Percentiles rank a stretch among this genome's conserved stretches.
Evolutionary conservation across 1,140 invertebrate species (phyloP).

Genomic region (Lepeophtheirus salmonis): DNA sequence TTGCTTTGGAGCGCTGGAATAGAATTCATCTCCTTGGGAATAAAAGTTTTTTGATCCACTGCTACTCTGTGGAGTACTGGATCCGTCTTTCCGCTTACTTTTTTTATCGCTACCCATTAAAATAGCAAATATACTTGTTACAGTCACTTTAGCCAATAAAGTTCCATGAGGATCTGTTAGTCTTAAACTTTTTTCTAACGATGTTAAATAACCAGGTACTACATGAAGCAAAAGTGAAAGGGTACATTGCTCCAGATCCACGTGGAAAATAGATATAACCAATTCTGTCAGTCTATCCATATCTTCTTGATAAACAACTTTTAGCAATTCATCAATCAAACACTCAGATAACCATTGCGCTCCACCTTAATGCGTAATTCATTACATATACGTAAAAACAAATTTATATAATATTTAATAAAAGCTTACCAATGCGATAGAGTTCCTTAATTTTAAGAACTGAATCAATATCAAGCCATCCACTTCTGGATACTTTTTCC

Average conservation of each 20-base stretch:
- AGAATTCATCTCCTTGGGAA: background rate
- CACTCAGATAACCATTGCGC: background rate
- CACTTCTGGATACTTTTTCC: background rate
- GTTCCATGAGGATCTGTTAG: background rate
- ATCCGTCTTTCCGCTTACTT: background rate
- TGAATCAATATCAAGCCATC: background rate
- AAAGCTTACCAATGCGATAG: background rate
- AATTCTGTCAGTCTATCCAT: conserved; percentile 3
- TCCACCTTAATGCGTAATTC: background rate
- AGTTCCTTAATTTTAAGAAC: background rate
- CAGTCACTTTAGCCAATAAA: conserved; percentile 1
- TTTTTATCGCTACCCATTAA: background rate
- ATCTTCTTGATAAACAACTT: conserved; percentile 6
- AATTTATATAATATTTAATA: background rate
- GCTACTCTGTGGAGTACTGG: background rate
- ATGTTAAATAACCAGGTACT: background rate
- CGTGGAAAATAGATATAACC: conserved; percentile 6
- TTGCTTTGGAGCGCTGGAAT: background rate
- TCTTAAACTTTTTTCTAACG: background rate
- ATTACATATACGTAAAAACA: background rate
- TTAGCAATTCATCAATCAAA: conserved; percentile 10
- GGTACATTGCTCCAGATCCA: conserved; percentile 11
- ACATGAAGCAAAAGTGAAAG: background rate
- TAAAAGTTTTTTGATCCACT: background rate
- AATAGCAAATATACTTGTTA: background rate